A percentile compares a stretch with the other conserved stretches of the same genome.
These are phyloP conservation scores for Oreotrochilus melanogaster DNA, from an alignment of 2,113 vertebrate species.

Conservation along the genomic window DNA sequence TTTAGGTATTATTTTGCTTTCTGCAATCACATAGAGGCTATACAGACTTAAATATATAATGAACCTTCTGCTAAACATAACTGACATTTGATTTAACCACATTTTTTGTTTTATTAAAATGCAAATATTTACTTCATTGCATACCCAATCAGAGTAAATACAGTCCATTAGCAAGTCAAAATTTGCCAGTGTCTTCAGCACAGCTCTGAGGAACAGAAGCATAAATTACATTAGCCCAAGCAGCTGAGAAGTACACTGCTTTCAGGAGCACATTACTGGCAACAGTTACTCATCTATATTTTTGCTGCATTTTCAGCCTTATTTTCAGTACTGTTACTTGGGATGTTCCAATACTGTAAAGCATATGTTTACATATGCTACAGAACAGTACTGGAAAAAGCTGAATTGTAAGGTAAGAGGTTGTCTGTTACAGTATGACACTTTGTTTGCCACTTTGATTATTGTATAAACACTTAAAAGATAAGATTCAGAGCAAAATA, in stretches of 20 bases:
- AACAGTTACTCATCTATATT: neutral
- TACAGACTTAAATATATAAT: neutral
- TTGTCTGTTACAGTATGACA: neutral
- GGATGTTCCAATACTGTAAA: neutral
- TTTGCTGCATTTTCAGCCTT: neutral
- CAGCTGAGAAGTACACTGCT: slow-evolving; percentile 3
- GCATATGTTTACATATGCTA: neutral
- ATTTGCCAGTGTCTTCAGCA: slow-evolving; percentile 16
- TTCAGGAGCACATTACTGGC: neutral
- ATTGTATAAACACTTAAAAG: neutral
- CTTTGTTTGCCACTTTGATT: neutral
- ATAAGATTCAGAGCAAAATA: neutral
- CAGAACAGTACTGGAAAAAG: neutral
- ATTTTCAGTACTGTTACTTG: neutral
- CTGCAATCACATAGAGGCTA: neutral
- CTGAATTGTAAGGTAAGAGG: neutral
- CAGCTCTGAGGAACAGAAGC: slow-evolving; percentile 4
- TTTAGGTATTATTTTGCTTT: neutral
- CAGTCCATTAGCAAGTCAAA: slow-evolving; percentile 39
- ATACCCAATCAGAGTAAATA: slow-evolving; percentile 11
- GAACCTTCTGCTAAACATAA: neutral
- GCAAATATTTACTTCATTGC: slow-evolving; percentile 33
- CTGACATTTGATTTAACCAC: neutral
- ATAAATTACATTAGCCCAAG: neutral
- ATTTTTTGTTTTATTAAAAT: slow-evolving; percentile 23